Percentiles rank a stretch among this genome's conserved stretches.
These are phyloP conservation scores for Alaudala cheleensis DNA, from an alignment of 2,113 vertebrate species.

Conservation along the genomic window DNA sequence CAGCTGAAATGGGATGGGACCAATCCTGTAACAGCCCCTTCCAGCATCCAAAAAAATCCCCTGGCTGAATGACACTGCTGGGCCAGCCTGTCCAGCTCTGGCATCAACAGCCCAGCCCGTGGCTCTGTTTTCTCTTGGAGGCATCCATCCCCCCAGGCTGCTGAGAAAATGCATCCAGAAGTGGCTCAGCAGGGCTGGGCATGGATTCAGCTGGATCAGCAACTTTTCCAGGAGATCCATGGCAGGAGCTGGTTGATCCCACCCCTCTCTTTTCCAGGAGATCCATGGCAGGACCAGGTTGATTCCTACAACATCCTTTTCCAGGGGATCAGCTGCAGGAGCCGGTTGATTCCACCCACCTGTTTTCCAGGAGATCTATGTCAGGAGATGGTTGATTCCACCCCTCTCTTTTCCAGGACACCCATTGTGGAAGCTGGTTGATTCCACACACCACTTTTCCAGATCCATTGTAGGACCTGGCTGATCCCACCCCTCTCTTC, in stretches of 20 bases:
- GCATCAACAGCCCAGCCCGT: not conserved
- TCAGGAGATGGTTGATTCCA: conserved; percentile 78
- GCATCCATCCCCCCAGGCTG: accelerated
- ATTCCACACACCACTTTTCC: too few species aligned
- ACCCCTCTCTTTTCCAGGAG: accelerated
- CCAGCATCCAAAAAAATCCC: not conserved
- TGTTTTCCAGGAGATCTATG: too few species aligned
- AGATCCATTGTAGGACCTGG: conserved; percentile 74
- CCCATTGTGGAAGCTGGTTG: conserved; percentile 53
- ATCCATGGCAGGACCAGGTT: accelerated
- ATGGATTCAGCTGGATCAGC: not conserved
- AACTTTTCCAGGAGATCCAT: not conserved
- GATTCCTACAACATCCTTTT: not conserved
- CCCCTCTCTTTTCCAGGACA: not conserved
- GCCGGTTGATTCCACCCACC: conserved; percentile 48
- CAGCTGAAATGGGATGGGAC: not conserved
- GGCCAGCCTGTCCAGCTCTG: not conserved
- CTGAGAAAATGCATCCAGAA: not conserved
- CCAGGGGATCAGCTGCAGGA: conserved; percentile 82
- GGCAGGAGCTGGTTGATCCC: not conserved
- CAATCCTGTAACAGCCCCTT: not conserved
- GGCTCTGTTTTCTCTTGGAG: not conserved
- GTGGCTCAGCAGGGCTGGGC: not conserved
- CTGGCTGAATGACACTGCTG: not conserved
- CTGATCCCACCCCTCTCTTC: conserved; percentile 65